Conservation (phyloP, 2,888 invertebrate genomes). For the Athetis lepigone region DNA sequence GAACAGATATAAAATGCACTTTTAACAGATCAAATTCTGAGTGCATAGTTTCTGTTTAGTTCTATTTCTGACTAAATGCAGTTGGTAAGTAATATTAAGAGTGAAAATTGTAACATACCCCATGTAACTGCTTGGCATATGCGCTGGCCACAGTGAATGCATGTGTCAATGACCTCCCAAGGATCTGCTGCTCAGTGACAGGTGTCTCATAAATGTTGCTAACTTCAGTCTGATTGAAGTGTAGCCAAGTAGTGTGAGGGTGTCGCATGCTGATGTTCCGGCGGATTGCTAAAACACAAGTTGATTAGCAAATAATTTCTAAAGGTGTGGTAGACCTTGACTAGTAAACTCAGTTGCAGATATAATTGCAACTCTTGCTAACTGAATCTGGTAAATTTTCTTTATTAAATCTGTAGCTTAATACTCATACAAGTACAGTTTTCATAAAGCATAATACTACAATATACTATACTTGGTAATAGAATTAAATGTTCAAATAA, state of each 20-base stretch:
- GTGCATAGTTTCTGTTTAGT: background rate
- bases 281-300: conserved; percentile 85
- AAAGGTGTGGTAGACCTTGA: background rate
- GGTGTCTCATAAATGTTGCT: conserved; percentile 93
- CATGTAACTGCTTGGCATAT: conserved; percentile 94
- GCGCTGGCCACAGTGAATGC: conserved; percentile 94
- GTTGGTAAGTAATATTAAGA: conserved; percentile 7
- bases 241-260: conserved; percentile 95
- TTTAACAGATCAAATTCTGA: background rate
- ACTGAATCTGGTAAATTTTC: background rate
- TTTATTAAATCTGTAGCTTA: background rate
- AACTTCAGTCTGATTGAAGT: conserved; percentile 92
- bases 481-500: too few relatives aligned
- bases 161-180: conserved; percentile 93
- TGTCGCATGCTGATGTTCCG: conserved; percentile 85
- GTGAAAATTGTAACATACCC: conserved; percentile 86
- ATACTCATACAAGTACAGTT: background rate
- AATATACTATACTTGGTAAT: too few relatives aligned
- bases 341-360: background rate
- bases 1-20: conserved; percentile 1
- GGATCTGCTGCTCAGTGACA: conserved; percentile 92
- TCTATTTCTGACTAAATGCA: conserved; percentile 4
- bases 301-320: background rate
- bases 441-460: too few relatives aligned
- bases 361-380: too few relatives aligned